Evolutionary conservation across 2,797 vertebrate genomes (phyloP).

Genomic region (Phataginus tricuspis): DNA sequence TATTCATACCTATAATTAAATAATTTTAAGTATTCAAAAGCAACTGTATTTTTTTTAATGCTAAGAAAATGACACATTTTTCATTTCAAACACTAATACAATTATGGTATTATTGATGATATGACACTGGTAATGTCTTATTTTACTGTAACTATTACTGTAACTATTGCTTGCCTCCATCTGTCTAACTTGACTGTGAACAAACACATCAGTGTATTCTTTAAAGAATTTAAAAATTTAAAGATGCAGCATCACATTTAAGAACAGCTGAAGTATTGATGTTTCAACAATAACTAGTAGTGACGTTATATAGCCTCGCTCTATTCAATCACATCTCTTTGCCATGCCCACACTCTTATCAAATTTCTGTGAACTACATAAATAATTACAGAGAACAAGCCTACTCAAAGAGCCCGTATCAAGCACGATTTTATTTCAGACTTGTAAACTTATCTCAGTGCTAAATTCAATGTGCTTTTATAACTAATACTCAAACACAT

Average conservation of each 20-base stretch:
- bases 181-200: conserved; percentile 11
- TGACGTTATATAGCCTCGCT: neutral
- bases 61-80: conserved; percentile 27
- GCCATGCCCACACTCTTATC: neutral
- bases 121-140: neutral
- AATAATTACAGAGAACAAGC: neutral
- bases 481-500: conserved; percentile 12
- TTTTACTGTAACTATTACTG: neutral
- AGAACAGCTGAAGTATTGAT: neutral
- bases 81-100: neutral
- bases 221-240: neutral
- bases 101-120: neutral
- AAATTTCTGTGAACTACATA: neutral
- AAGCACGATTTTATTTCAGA: conserved; percentile 19
- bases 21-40: conserved; percentile 59
- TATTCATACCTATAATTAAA: conserved; percentile 43
- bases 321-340: neutral
- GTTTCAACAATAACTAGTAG: neutral
- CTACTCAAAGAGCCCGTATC: neutral
- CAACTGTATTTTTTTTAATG: conserved; percentile 57
- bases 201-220: neutral
- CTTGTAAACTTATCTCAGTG: neutral
- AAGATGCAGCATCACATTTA: neutral
- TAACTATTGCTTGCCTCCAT: neutral
- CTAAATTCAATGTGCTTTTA: conserved; percentile 6